Base-by-base conservation (phyloP, 2,113 vertebrate species). In the Anser brachyrhynchus region DNA sequence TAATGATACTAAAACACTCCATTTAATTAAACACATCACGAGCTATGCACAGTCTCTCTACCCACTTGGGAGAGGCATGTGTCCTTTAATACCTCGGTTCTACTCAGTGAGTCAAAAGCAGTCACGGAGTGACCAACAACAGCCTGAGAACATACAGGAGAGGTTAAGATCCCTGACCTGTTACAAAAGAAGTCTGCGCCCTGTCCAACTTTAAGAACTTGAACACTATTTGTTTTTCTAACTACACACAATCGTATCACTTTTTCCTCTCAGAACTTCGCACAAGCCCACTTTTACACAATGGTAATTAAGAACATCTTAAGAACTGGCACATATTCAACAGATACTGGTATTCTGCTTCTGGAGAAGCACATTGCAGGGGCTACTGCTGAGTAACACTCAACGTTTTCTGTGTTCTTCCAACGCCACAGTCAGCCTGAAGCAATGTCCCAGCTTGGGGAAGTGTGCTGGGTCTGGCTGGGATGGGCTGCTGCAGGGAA, bases 271-370 rank as follows among this genome's bases (percentile, higher is more conserved):
- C 25, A 43, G 29, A 64, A 69, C 43, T 84, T 73, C 20, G 83
- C 9, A 37, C 10, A 66, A 51, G 72, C n/a, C 19, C 44, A 28
- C 39, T 66, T 51, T 55, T n/a, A 66, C 21, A 67, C 1, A 21
- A 39, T 0, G 58, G 39, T 7, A 57, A 70, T 61, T 37, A 80
- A 89, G 69, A 89, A 81, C 61, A 74, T 51, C 73, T 66, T 44
- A 67, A 87, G 46, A 87, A 81, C 26, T 49, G 79, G 33, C 72
- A 76, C 77, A 62, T 18, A 37, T 9, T 69, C 82, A 94, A 37
- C 12, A 76, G 52, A 9, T 25, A 49, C 0, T 26, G 4, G 2
- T 2, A 21, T 1, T 61, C 79, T 58, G 41, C 37, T 83, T 12
- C 58, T 49, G 39, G 54, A 88, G 54, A 59, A 79, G 51, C 25